Conservation (phyloP, 2,797 vertebrate genomes). For the Oophaga sylvatica region DNA sequence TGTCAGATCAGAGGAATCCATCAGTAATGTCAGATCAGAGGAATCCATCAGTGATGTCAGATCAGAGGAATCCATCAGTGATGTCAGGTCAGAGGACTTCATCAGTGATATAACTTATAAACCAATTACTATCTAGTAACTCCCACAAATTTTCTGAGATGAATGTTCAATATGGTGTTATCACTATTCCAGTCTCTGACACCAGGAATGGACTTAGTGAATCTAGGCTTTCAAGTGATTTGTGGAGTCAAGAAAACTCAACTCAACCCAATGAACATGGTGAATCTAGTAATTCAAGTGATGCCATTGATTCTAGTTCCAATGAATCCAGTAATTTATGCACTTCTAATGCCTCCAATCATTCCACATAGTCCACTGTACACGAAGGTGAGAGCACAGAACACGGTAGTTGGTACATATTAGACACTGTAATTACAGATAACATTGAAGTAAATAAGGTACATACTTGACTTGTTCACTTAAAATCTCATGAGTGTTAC, state of each 20-base stretch:
- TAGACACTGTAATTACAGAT: background rate
- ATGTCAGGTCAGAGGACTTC: conserved; percentile 3
- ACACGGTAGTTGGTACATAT: background rate
- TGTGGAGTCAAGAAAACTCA: background rate
- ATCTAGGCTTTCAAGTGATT: background rate
- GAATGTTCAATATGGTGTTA: background rate
- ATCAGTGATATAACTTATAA: background rate
- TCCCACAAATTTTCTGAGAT: background rate
- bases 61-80: no score
- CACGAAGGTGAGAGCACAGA: background rate
- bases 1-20: no score
- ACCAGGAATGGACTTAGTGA: background rate
- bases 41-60: no score
- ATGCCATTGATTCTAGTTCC: background rate
- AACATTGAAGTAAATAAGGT: background rate
- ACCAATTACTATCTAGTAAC: no score
- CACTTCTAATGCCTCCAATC: background rate
- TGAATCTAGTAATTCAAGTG: background rate
- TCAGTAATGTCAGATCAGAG: no score
- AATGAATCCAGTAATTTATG: conserved; percentile 6
- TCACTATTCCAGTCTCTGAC: background rate
- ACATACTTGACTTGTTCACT: background rate
- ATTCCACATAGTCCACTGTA: conserved; percentile 6
- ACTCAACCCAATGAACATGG: conserved; percentile 16
- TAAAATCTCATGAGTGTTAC: no score